These are phyloP conservation scores for Liparis tanakae DNA, from an alignment of 2,797 vertebrate species.

Conservation along the genomic window DNA sequence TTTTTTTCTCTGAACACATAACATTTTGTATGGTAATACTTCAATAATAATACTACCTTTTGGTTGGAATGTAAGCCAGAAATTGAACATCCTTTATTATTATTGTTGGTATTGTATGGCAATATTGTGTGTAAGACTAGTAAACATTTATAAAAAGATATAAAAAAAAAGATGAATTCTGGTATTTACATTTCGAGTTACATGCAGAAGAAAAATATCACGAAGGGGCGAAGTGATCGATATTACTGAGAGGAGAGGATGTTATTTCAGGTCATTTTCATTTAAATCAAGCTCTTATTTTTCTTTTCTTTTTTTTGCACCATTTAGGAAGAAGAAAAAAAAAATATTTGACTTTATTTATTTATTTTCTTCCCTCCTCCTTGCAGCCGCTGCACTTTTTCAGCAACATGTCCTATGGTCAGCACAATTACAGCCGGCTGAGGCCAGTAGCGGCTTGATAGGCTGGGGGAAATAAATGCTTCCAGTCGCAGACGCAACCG, in stretches of 20 bases:
- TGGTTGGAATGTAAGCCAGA: not conserved
- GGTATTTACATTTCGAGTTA: conserved; percentile 8
- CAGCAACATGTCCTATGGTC: conserved; percentile 56
- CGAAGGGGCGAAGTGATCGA: no score
- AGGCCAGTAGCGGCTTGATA: conserved; percentile 47
- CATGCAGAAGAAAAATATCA: conserved; percentile 2
- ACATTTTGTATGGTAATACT: not conserved
- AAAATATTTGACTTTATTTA: conserved; percentile 21
- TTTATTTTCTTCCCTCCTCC: not conserved
- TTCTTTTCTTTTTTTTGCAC: not conserved
- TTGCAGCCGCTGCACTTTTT: conserved; percentile 55
- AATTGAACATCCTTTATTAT: not conserved
- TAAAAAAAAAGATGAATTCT: no score
- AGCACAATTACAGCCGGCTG: conserved; percentile 67
- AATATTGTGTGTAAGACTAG: not conserved
- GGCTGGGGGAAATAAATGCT: conserved; percentile 59
- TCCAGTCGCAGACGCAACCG: conserved; percentile 53
- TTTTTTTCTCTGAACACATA: not conserved
- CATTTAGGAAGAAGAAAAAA: not conserved
- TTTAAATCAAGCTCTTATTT: no score
- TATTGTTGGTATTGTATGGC: not conserved
- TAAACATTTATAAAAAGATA: no score
- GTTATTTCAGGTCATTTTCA: no score
- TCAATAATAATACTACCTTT: not conserved
- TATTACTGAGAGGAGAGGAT: no score